phyloP scores from a whole-genome alignment of 2,888 invertebrate genomes.

The Mythimna impura region DNA sequence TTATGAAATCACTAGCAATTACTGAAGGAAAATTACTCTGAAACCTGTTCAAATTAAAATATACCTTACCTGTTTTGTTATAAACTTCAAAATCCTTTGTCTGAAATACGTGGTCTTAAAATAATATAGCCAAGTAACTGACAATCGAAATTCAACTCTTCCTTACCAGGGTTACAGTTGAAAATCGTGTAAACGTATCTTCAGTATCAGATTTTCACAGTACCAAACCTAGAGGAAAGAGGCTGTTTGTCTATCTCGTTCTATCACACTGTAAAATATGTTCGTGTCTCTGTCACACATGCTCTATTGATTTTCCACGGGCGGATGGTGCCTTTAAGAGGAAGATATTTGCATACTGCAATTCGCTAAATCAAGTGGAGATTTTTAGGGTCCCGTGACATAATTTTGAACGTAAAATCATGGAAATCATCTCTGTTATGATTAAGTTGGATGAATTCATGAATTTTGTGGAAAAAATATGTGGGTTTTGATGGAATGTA shows the following conservation, averaged over 20 bases:
- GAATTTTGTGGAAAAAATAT: conserved; percentile 12
- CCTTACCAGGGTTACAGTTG: rapidly evolving
- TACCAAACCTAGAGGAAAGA: conserved; percentile 67
- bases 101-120: conserved; percentile 25
- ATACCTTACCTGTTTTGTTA: neutral
- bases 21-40: conserved; percentile 67
- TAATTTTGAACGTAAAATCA: conserved; percentile 33
- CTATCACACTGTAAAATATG: conserved; percentile 7
- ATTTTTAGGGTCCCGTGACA: conserved; percentile 39
- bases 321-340: conserved; percentile 72
- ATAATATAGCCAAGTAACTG: conserved; percentile 21
- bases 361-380: conserved; percentile 66
- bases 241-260: conserved; percentile 65
- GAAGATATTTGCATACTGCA: conserved; percentile 79
- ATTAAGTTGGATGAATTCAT: conserved; percentile 10
- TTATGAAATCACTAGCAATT: conserved; percentile 83
- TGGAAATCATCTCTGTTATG: conserved; percentile 13
- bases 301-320: conserved; percentile 83
- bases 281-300: conserved; percentile 50
- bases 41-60: conserved; percentile 30
- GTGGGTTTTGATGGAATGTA: conserved; percentile 31
- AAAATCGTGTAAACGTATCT: conserved; percentile 21
- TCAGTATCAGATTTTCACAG: conserved; percentile 71
- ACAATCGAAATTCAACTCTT: conserved; percentile 34
- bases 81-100: conserved; percentile 32